These are phyloP conservation scores for Aradus depressus DNA, from an alignment of 2,888 invertebrate species.

Conservation along the genomic window DNA sequence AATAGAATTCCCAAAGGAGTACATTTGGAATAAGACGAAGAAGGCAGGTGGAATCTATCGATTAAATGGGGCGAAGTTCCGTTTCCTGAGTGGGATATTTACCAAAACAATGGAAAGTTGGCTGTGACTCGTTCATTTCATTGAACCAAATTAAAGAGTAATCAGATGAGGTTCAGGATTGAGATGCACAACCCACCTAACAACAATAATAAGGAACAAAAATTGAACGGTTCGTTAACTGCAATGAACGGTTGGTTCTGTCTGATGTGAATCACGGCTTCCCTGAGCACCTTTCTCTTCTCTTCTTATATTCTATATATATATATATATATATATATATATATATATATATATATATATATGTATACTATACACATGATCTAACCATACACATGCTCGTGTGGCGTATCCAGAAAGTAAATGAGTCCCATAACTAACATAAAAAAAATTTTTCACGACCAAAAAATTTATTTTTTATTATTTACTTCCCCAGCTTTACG, in stretches of 20 bases:
- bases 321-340: too few relatives aligned
- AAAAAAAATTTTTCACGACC: too few relatives aligned
- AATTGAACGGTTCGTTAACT: constrained; percentile 14
- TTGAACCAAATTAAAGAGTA: constrained; percentile 18
- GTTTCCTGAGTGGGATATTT: constrained; percentile 11
- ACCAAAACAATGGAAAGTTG: constrained; percentile 15
- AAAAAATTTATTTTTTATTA: too few relatives aligned
- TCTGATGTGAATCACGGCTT: too few relatives aligned
- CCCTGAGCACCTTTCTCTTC: too few relatives aligned
- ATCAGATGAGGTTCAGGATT: constrained; percentile 18
- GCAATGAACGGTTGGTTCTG: constrained; percentile 15
- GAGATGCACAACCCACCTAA: constrained; percentile 8
- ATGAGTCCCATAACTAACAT: too few relatives aligned
- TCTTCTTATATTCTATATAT: too few relatives aligned
- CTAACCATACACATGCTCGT: too few relatives aligned
- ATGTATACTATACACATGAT: too few relatives aligned
- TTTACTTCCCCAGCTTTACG: too few relatives aligned
- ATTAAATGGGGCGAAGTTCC: constrained; percentile 11
- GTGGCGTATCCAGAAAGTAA: too few relatives aligned
- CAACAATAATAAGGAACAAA: constrained; percentile 3
- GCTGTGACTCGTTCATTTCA: constrained; percentile 16
- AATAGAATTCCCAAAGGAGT: not conserved
- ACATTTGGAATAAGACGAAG: not conserved
- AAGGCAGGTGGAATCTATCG: constrained; percentile 9
- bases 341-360: too few relatives aligned